Conservation (phyloP, 2,888 invertebrate species). For the Polyommatus icarus region DNA sequence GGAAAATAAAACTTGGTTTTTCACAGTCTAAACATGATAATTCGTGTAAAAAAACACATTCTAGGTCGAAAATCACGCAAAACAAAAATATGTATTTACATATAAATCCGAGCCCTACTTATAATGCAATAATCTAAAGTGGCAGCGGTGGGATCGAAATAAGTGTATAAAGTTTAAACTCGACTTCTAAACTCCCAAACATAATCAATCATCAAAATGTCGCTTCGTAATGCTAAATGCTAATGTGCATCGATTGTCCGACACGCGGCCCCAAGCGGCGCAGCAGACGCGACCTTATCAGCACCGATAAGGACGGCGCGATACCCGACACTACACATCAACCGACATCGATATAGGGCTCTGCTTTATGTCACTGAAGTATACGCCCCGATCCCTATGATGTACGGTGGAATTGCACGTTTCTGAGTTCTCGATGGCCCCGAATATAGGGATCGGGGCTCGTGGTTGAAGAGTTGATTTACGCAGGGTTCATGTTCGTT, state of each 20-base stretch:
- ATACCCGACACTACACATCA: neutral
- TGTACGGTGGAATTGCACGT: neutral
- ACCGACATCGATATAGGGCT: neutral
- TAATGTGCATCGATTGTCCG: neutral
- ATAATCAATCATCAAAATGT: neutral
- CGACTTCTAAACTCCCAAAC: neutral
- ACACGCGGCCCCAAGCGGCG: neutral
- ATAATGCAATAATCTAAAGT: neutral
- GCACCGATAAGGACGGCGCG: constrained; percentile 7
- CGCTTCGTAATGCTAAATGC: neutral
- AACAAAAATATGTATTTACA: no score
- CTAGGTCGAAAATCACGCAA: no score
- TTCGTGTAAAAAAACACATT: no score
- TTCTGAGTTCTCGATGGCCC: neutral
- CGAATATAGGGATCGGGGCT: neutral
- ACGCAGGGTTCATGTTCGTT: neutral
- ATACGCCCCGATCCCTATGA: neutral
- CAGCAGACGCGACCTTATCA: neutral
- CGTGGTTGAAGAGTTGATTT: no score
- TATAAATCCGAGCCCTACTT: no score
- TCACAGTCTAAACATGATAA: no score
- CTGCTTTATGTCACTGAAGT: constrained; percentile 5
- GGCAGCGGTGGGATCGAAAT: neutral
- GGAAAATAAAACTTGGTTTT: no score
- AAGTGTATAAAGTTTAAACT: neutral